These are phyloP conservation scores for Pollachius pollachius DNA, from an alignment of 2,113 vertebrate genomes.

Conservation along the genomic window DNA sequence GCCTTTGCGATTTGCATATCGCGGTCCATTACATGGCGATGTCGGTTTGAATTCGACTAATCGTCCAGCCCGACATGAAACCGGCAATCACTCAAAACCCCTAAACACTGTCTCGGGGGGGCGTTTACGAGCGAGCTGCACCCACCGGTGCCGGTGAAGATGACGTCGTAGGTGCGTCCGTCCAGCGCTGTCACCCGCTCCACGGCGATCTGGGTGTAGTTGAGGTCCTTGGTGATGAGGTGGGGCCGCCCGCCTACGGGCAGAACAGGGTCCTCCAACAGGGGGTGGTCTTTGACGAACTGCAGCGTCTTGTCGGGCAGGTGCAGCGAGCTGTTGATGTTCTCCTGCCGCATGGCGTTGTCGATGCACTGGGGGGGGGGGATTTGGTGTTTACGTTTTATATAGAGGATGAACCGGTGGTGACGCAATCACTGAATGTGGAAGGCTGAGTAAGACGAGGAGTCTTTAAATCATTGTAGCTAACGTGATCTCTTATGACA, in stretches of 20 bases:
- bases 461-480: no score
- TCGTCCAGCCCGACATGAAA: no score
- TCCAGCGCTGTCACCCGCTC: conserved; percentile 85
- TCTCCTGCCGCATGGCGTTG: conserved; percentile 78
- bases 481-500: no score
- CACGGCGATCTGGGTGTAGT: conserved; percentile 94
- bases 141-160: conserved; percentile 90
- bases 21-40: no score
- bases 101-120: no score
- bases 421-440: background rate
- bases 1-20: no score
- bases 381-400: background rate
- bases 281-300: conserved; percentile 94
- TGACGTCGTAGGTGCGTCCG: conserved; percentile 82
- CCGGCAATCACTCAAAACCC: no score
- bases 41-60: no score
- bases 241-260: conserved; percentile 83
- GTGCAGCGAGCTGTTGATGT: conserved; percentile 84
- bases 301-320: conserved; percentile 94
- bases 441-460: no score
- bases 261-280: conserved; percentile 90
- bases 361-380: conserved; percentile 81
- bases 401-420: background rate
- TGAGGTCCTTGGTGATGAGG: conserved; percentile 84
- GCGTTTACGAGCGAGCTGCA: background rate